Conservation (phyloP, 53 echinoderm and acorn worm species). For the Temnopleurus reevesii region DNA sequence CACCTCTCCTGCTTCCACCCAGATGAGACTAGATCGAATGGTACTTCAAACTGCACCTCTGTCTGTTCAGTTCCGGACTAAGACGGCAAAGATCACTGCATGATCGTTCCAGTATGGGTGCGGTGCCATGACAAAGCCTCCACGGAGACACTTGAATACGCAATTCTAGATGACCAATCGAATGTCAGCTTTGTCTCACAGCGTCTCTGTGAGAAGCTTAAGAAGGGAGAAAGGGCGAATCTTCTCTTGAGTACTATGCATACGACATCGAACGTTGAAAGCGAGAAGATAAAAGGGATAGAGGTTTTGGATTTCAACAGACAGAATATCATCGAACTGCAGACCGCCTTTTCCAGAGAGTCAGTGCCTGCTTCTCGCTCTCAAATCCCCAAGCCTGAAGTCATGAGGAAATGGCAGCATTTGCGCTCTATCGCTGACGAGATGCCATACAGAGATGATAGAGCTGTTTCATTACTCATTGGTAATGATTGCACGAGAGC, state of each 20-base stretch:
- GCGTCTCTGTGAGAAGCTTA: slow-evolving; percentile 8
- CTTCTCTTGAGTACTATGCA: neutral
- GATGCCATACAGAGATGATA: neutral
- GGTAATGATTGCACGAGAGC: slow-evolving; percentile 60
- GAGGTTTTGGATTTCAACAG: neutral
- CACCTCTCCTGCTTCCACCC: too few relatives aligned
- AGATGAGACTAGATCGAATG: too few relatives aligned
- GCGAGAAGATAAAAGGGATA: neutral
- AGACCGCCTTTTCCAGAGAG: neutral
- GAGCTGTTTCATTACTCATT: slow-evolving; percentile 59
- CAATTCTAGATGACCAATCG: slow-evolving; percentile 17
- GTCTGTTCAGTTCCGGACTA: too few relatives aligned
- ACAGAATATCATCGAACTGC: neutral
- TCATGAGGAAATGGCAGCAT: neutral
- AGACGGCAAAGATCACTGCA: too few relatives aligned
- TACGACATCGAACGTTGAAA: neutral
- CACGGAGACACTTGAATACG: neutral
- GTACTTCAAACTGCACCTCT: too few relatives aligned
- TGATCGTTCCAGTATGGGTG: slow-evolving; percentile 4
- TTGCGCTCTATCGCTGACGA: neutral
- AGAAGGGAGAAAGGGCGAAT: neutral
- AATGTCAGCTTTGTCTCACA: slow-evolving; percentile 1
- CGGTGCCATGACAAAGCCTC: neutral
- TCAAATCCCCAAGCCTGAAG: neutral
- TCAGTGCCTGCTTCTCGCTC: neutral